These are phyloP conservation scores for Acrocephalus kingi DNA, from an alignment of 2,113 vertebrate species.

Conservation along the genomic window DNA sequence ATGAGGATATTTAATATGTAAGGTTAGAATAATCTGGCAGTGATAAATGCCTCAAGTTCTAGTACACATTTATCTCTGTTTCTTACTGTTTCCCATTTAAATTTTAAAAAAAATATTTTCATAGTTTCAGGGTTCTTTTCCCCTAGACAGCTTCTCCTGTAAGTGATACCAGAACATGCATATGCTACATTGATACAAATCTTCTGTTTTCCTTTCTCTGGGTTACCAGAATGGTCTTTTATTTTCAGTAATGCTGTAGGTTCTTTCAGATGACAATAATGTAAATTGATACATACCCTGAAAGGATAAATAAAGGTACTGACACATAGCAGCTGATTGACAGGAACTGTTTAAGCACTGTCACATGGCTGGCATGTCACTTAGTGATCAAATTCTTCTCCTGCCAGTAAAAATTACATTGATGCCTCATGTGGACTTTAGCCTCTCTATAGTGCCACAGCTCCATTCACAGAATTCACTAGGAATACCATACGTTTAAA, in stretches of 20 bases:
- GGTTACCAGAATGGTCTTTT: not conserved
- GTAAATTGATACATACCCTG: slow-evolving; percentile 49
- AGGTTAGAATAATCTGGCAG: not conserved
- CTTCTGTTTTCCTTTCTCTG: slow-evolving; percentile 9
- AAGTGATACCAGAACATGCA: not conserved
- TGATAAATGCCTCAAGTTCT: not conserved
- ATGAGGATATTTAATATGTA: not conserved
- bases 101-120: not conserved
- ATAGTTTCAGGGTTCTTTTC: not conserved
- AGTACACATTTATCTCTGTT: not conserved
- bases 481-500: not conserved
- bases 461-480: slow-evolving; percentile 9
- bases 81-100: not conserved
- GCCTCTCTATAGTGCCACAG: not conserved
- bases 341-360: slow-evolving; percentile 41
- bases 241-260: not conserved
- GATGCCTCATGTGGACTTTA: not conserved
- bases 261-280: slow-evolving; percentile 20
- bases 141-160: not conserved
- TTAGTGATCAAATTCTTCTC: slow-evolving; percentile 44
- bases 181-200: not conserved
- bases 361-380: slow-evolving; percentile 43
- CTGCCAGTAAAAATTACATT: slow-evolving; percentile 52
- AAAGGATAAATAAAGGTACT: slow-evolving; percentile 41
- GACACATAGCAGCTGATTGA: slow-evolving; percentile 53